Evolutionary conservation across 2,888 invertebrate genomes (phyloP).

Genomic region (Dromius quadrimaculatus): DNA sequence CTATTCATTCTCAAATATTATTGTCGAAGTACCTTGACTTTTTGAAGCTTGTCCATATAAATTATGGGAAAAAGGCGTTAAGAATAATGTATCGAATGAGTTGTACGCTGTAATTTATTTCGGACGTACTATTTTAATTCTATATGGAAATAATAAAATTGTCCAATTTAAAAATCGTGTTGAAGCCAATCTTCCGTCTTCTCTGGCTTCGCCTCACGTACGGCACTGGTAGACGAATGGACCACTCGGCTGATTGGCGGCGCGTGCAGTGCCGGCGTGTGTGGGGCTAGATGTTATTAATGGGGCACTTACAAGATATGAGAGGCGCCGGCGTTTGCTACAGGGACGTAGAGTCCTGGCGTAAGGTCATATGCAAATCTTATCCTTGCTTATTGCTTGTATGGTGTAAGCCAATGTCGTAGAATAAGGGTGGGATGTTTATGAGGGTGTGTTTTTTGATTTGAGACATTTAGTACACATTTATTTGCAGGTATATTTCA

Average conservation of each 20-base stretch:
- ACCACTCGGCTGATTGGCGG: conserved; percentile 37
- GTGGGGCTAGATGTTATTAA: conserved; percentile 23
- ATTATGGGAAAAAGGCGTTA: too few species aligned
- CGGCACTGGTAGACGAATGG: conserved; percentile 20
- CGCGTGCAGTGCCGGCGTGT: conserved; percentile 29
- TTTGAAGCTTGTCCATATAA: too few species aligned
- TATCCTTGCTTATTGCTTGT: conserved; percentile 8
- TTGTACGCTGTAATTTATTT: too few species aligned
- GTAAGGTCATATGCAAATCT: conserved; percentile 1
- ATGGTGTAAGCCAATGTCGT: not conserved
- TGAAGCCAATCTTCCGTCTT: too few species aligned
- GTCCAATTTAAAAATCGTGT: too few species aligned
- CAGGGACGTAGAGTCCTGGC: not conserved
- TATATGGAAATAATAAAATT: too few species aligned
- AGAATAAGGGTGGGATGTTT: not conserved
- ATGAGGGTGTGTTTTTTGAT: not conserved
- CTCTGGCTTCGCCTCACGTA: not conserved
- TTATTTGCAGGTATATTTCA: too few species aligned
- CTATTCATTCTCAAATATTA: too few species aligned
- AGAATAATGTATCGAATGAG: too few species aligned
- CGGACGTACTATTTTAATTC: too few species aligned
- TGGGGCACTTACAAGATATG: conserved; percentile 42
- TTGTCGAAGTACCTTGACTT: too few species aligned
- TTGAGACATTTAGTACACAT: too few species aligned
- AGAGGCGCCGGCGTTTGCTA: conserved; percentile 3